Conservation (phyloP, 2,888 invertebrate genomes). For the Conomelus anceps region DNA sequence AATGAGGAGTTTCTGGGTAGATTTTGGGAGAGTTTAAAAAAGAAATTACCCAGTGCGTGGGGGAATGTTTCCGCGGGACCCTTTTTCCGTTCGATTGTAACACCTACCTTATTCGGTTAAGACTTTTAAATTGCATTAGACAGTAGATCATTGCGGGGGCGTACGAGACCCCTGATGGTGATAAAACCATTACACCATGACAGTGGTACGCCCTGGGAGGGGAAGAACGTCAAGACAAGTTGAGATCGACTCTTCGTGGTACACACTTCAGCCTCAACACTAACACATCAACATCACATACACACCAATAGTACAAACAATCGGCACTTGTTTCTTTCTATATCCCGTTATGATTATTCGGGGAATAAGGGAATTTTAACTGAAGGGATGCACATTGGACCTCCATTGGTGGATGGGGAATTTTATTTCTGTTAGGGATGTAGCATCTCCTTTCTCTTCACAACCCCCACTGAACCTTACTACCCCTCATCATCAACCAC, state of each 20-base stretch:
- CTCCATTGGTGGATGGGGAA: conserved; percentile 27
- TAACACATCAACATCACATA: conserved; percentile 6
- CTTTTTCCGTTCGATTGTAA: neutral
- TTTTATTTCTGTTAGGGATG: conserved; percentile 12
- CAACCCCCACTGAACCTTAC: neutral
- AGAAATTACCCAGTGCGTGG: neutral
- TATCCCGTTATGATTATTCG: conserved; percentile 36
- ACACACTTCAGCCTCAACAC: conserved; percentile 1
- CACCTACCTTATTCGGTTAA: neutral
- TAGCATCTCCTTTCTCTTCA: neutral
- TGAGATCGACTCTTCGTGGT: no score
- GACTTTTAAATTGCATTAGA: conserved; percentile 25
- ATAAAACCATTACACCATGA: conserved; percentile 31
- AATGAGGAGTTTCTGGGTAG: neutral
- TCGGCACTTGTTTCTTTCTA: conserved; percentile 21
- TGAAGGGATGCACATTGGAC: conserved; percentile 5
- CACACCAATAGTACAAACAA: neutral
- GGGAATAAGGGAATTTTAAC: conserved; percentile 29
- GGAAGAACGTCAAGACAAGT: neutral
- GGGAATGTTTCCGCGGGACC: neutral
- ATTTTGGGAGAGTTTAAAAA: neutral
- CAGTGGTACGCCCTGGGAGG: conserved; percentile 17
- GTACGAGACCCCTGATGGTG: conserved; percentile 28
- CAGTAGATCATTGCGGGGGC: conserved; percentile 7
- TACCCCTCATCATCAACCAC: no score